Evolutionary conservation across 53 echinoderm and acorn worm species (phyloP).

Genomic region (Arbacia lixula): DNA sequence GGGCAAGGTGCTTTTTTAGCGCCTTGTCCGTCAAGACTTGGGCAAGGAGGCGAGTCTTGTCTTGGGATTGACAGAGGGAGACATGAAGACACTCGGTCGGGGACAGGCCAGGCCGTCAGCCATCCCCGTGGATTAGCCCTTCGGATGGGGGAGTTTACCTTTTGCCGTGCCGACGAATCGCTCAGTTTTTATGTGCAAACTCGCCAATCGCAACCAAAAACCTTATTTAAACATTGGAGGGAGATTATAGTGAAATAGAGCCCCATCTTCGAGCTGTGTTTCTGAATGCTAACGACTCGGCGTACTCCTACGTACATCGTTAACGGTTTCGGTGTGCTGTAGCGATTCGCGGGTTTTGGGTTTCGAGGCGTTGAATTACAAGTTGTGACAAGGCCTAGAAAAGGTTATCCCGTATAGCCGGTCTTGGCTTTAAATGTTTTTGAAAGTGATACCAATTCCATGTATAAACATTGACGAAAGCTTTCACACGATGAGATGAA

Average conservation of each 20-base stretch:
- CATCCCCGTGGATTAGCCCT: too few species aligned
- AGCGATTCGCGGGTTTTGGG: too few species aligned
- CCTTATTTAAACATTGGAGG: conserved; percentile 41
- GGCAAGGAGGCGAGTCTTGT: too few species aligned
- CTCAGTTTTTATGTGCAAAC: not conserved
- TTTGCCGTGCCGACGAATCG: conserved; percentile 25
- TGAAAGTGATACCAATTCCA: conserved; percentile 49
- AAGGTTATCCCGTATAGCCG: too few species aligned
- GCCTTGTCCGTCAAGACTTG: too few species aligned
- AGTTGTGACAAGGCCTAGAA: conserved; percentile 12
- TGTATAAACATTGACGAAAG: conserved; percentile 52
- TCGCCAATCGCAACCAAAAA: conserved; percentile 24
- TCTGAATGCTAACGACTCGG: conserved; percentile 14
- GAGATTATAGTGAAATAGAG: conserved; percentile 29
- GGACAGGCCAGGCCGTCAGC: too few species aligned
- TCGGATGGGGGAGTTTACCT: not conserved
- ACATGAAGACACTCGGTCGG: too few species aligned
- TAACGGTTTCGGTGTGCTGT: too few species aligned
- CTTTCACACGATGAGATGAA: not conserved
- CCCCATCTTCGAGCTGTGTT: conserved; percentile 6
- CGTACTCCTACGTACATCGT: not conserved
- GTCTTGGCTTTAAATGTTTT: too few species aligned
- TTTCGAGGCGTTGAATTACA: not conserved
- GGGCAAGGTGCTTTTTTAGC: too few species aligned
- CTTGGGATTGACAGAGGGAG: too few species aligned